Evolutionary conservation across 2,888 invertebrate species (phyloP).

Genomic region (Melinaea menophilus): DNA sequence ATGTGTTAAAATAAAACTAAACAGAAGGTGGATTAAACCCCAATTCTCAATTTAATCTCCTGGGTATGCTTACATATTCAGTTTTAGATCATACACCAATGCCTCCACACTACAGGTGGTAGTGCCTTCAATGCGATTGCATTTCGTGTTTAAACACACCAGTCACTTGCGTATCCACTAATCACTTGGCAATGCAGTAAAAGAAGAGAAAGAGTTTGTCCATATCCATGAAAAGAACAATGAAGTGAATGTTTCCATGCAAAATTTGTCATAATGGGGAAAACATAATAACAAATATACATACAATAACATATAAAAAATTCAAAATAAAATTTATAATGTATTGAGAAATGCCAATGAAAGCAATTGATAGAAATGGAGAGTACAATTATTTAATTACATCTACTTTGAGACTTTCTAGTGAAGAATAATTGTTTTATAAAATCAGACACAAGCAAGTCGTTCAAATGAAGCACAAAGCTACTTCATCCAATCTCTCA

Average conservation of each 20-base stretch:
- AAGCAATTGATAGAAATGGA: neutral
- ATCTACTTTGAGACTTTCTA: neutral
- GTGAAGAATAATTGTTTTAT: neutral
- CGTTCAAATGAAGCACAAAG: constrained; percentile 39
- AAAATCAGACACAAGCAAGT: neutral
- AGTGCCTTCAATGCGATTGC: constrained; percentile 7
- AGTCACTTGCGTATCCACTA: neutral
- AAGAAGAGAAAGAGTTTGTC: no score
- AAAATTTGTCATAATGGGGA: no score
- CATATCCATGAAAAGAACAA: no score
- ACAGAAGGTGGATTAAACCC: neutral
- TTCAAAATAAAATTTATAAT: no score
- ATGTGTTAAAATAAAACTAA: no score
- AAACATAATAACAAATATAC: no score
- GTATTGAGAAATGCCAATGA: neutral
- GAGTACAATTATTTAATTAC: neutral
- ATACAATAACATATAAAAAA: no score
- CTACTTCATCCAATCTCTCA: constrained; percentile 48
- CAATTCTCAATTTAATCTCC: constrained; percentile 32
- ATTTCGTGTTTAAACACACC: neutral
- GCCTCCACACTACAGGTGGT: constrained; percentile 54
- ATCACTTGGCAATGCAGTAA: no score
- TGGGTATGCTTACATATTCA: constrained; percentile 38
- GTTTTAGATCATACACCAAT: constrained; percentile 39
- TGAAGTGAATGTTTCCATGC: no score